Percentiles rank a stretch among this genome's conserved stretches.
Conservation (phyloP, 2,113 vertebrate genomes). For the Misgurnus anguillicaudatus region DNA sequence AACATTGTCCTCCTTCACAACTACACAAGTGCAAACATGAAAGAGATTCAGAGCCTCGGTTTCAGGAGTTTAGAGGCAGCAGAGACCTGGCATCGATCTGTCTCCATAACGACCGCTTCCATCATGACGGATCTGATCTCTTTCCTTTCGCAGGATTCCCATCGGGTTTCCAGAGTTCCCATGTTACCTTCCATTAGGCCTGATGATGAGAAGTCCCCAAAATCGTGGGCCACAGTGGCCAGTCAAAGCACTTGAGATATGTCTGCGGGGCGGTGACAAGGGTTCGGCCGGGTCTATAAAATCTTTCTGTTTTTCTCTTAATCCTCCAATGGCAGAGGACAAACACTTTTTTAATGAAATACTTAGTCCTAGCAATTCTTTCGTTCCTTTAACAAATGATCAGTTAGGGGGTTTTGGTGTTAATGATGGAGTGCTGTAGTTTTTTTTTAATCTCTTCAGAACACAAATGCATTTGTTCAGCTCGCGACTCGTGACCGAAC, state of each 20-base stretch:
- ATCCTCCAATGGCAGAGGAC: conserved; percentile 44
- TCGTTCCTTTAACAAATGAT: conserved; percentile 72
- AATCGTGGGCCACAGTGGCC: neutral
- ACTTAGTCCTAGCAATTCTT: conserved; percentile 35
- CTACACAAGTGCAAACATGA: conserved; percentile 22
- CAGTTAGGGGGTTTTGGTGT: conserved; percentile 86
- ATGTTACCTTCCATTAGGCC: conserved; percentile 1
- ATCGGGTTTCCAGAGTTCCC: conserved; percentile 6
- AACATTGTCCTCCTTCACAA: conserved; percentile 30
- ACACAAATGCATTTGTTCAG: conserved; percentile 52
- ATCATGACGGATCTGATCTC: conserved; percentile 15
- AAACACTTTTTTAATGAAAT: conserved; percentile 54
- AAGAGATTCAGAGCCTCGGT: conserved; percentile 22
- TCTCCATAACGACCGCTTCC: conserved; percentile 15
- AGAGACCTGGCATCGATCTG: conserved; percentile 32
- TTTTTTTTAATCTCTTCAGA: conserved; percentile 74
- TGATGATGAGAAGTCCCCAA: neutral
- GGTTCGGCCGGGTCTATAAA: conserved; percentile 57
- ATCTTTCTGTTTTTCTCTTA: conserved; percentile 60
- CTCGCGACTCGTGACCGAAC: conserved; percentile 49
- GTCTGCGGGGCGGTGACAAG: conserved; percentile 32
- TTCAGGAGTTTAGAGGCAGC: conserved; percentile 28
- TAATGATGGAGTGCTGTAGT: conserved; percentile 87
- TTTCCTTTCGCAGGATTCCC: neutral
- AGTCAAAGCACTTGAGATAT: neutral